Evolutionary conservation across 1,140 invertebrate species (phyloP), one percentile per base, ranked within the genome.

Genomic region (Psix sp.): DNA sequence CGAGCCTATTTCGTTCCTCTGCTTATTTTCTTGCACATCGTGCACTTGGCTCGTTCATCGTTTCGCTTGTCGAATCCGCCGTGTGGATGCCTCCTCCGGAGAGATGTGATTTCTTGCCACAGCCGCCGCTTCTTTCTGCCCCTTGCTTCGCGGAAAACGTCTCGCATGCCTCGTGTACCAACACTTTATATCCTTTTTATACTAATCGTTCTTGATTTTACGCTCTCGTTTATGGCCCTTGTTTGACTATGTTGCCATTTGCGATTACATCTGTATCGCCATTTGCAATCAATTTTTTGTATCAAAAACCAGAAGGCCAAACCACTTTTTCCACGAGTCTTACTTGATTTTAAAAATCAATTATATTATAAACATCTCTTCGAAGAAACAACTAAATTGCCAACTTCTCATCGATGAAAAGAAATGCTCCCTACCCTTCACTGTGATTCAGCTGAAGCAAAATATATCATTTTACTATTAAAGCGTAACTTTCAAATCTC

Each of bases 1-100:
- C 35, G 42, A 66, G 62, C 62, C 51, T 67, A 67, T 67, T 66
- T 48, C 62, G 62, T 67, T 67, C 57, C 51, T 38, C 51, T 36
- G 51, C 62, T 67, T 57, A 67, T 67, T 67, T 67, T 57, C 62
- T 67, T 67, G 60, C 62, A 33, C 43, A 36, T 16, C 46, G 38
- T 16, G 60, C 49, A 31, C 62, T 67, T 57, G 62, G 51, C 62
- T 56, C 51, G 62, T 21, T 17, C 3, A 9, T 38, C 57, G 57
- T 62, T 62, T 46, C 57, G 57, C 57, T 46, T 31, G 60, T 46
- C 48, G 60, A 54, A 35, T 16, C 21, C 40, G 29, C 7, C 29
- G 26, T 31, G 33, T 33, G 43, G 60, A 65, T 48, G 60, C 42
- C 51, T 66, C 62, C 49, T 66, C 35, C 33, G 62, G 48, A 42